These are phyloP conservation scores for Asteroscopus sphinx DNA, from an alignment of 2,888 invertebrate genomes.

Conservation along the genomic window DNA sequence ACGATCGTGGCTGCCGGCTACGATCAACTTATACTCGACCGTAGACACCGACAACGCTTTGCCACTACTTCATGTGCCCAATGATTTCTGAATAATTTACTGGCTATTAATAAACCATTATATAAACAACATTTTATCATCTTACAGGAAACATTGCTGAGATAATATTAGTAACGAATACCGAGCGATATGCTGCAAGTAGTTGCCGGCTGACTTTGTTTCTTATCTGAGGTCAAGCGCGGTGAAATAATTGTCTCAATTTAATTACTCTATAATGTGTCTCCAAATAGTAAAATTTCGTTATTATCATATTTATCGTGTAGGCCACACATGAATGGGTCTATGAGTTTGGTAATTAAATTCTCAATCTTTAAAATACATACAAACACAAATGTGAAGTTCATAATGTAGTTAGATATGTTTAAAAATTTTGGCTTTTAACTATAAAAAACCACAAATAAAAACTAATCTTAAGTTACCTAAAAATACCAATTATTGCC, in stretches of 20 bases:
- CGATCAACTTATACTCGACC: conserved; percentile 24
- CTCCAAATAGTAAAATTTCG: conserved; percentile 54
- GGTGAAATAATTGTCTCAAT: conserved; percentile 66
- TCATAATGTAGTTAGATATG: too few species aligned
- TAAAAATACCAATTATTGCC: not conserved
- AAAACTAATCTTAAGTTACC: not conserved
- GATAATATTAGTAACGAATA: conserved; percentile 71
- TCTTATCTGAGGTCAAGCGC: conserved; percentile 70
- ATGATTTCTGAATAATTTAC: conserved; percentile 47
- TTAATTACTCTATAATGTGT: conserved; percentile 69
- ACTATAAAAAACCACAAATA: not conserved
- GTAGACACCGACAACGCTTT: conserved; percentile 14
- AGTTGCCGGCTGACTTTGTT: conserved; percentile 68
- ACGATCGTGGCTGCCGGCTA: conserved; percentile 60
- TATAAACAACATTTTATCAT: conserved; percentile 70
- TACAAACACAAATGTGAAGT: too few species aligned
- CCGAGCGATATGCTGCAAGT: conserved; percentile 49
- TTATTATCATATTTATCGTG: conserved; percentile 53
- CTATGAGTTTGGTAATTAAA: conserved; percentile 40
- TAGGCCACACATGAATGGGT: conserved; percentile 46
- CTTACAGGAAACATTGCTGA: conserved; percentile 67
- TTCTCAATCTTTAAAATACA: too few species aligned
- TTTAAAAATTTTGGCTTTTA: too few species aligned
- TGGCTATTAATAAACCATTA: conserved; percentile 64
- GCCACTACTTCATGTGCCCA: conserved; percentile 17